Conservation (phyloP, 1,140 invertebrate genomes). For the Rhyzopertha dominica region DNA sequence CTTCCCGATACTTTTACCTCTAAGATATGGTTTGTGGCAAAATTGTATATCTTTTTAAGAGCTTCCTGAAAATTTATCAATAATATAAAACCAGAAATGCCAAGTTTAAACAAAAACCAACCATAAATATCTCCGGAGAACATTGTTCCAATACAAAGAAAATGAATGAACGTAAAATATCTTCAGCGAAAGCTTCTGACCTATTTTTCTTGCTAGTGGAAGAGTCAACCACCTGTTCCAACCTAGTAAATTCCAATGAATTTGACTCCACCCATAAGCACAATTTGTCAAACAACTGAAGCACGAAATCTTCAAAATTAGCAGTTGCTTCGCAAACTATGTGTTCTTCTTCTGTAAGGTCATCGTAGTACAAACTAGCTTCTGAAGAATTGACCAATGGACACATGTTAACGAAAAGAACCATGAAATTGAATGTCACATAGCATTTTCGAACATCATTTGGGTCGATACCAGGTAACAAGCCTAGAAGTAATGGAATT, state of each 20-base stretch:
- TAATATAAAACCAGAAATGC: constrained; percentile 4
- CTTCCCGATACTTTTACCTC: constrained; percentile 79
- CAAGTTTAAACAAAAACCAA: constrained; percentile 23
- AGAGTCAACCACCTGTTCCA: constrained; percentile 57
- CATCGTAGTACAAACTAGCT: constrained; percentile 57
- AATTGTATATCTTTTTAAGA: constrained; percentile 66
- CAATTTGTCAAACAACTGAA: constrained; percentile 78
- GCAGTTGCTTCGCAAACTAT: constrained; percentile 74
- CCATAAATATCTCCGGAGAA: constrained; percentile 55
- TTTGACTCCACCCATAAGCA: constrained; percentile 71
- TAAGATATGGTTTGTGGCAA: constrained; percentile 67
- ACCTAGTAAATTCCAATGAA: constrained; percentile 59
- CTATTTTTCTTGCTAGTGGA: constrained; percentile 53
- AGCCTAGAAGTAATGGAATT: constrained; percentile 70
- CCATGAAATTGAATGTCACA: constrained; percentile 73
- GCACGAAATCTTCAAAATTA: constrained; percentile 81
- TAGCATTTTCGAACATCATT: constrained; percentile 85
- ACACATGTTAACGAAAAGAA: constrained; percentile 68
- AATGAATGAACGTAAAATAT: constrained; percentile 63
- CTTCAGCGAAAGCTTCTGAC: constrained; percentile 66
- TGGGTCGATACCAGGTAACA: constrained; percentile 84
- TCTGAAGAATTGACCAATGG: constrained; percentile 81
- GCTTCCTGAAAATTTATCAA: constrained; percentile 57
- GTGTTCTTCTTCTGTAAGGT: constrained; percentile 72
- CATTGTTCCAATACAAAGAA: constrained; percentile 57